Percentiles rank a stretch among this genome's conserved stretches.
Evolutionary conservation across 2,797 vertebrate species (phyloP).

Genomic region (Sebastes aleutianus): DNA sequence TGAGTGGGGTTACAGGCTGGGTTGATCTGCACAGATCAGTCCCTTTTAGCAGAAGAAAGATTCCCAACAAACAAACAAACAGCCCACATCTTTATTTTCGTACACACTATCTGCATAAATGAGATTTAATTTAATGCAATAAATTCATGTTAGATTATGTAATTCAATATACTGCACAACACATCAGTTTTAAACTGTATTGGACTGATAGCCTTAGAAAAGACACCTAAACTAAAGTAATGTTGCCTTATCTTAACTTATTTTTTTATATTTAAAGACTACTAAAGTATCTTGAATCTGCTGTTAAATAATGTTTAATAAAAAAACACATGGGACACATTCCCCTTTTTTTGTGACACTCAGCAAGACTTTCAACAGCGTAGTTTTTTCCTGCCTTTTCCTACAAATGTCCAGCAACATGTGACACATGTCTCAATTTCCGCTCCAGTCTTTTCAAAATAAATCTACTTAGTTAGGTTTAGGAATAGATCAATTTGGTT

Average conservation of each 20-base stretch:
- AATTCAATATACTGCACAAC: constrained; percentile 21
- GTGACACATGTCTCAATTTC: no score
- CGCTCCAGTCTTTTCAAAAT: no score
- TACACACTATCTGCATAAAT: neutral
- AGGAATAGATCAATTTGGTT: no score
- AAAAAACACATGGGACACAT: neutral
- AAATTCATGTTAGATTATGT: constrained; percentile 31
- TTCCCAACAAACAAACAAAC: neutral
- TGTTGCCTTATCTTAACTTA: neutral
- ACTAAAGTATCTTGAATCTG: no score
- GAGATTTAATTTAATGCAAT: neutral
- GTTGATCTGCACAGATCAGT: neutral
- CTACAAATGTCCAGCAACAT: no score
- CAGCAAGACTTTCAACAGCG: no score
- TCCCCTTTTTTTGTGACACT: no score
- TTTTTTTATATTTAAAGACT: neutral
- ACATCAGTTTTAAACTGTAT: neutral
- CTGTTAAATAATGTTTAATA: neutral
- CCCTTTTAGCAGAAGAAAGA: neutral
- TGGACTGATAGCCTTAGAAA: neutral
- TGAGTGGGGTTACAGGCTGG: neutral
- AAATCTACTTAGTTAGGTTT: no score
- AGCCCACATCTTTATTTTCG: neutral
- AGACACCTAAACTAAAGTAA: neutral
- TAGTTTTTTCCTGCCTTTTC: no score